Base-by-base conservation (phyloP, 2,113 vertebrate genomes). In the Lucifuga dentata region DNA sequence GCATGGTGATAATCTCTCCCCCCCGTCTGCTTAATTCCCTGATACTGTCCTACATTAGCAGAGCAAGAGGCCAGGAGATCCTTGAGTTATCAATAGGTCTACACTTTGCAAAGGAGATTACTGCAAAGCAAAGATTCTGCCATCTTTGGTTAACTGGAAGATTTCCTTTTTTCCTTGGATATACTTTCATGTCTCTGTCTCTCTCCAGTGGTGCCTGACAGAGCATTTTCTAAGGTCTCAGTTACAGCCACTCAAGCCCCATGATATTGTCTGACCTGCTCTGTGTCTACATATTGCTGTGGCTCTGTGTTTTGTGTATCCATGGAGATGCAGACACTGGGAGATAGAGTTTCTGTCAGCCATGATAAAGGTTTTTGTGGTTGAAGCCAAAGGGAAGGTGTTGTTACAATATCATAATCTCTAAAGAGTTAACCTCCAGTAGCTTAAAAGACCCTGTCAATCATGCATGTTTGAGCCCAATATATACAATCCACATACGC, bases 1-100 rank as follows among this genome's bases (percentile, higher is more conserved):
- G 50, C 39, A 58, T n/a, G 5, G 59, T 76, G 76, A 57, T 91
- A 86, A 91, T 88, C 88, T 38, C 76, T 52, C 64, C 51, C 81
- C 48, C 65, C 62, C 63, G 19, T 50, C 68, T 49, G 57, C 70
- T 80, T 92, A 91, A 92, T 91, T 89, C 89, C 76, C 62, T 81
- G 68, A 83, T 86, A 88, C 78, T 91, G 90, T 78, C 91, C 91
- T 90, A 92, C 90, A 91, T 92, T 90, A 88, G 76, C 71, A 73
- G 81, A 80, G 74, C 76, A 84, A 91, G 84, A 71, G 84, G 60
- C 74, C 76, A 56, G 72, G 73, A 81, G 87, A 88, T 84, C 84
- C 67, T 85, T 64, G 61, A 45, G 59, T 85, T 81, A 80, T 85
- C 76, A 89, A 87, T 80, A 73, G 80, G 73, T 40, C 71, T 81